Base-by-base conservation (phyloP, 2,888 invertebrate species). In the Athalia rosae region DNA sequence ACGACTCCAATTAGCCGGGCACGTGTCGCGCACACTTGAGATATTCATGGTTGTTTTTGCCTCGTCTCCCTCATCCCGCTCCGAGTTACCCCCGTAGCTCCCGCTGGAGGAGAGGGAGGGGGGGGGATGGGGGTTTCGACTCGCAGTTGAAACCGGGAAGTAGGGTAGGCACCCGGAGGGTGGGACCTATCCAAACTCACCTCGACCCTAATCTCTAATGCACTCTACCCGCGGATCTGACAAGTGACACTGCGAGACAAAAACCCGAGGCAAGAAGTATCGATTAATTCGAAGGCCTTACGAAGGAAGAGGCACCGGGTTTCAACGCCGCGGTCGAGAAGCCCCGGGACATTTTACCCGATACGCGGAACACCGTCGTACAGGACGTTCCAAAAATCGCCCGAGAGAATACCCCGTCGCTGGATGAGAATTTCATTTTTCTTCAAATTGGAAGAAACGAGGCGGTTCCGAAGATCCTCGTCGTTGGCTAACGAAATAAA, bases 1-100 rank as follows among this genome's bases (percentile, higher is more conserved):
- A 53, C 78, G 71, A 56, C 73, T 59, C 80, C 84, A 87, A 87
- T 88, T 87, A 87, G 83, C 78, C 78, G 83, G 83, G 83, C 85
- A 82, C 84, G 84, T 85, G 84, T 80, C 85, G 78, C 77, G 77
- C 59, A 56, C 78, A 71, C 80, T 83, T 81, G 77, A 82, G 82
- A 85, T 83, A 84, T 83, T 85, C 84, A 83, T 81, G 83, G 79
- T 78, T 83, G 84, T 81, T 84, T 84, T 84, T 84, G 77, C 79
- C 69, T 81, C 28, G 28, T 28, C 28, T 28, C 28, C 28, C 28
- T 28, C 28, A 28, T 28, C 28, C 28, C 28, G 28, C 28, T 0
- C 0, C 28, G 28, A 28, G 28, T 28, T 28, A 28, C 28, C 28
- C 28, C 28, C 28, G 28, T 28, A 28, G 28, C 28, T 28, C 28